Conservation (phyloP, 2,113 vertebrate genomes). For the Poecilia latipinna region DNA sequence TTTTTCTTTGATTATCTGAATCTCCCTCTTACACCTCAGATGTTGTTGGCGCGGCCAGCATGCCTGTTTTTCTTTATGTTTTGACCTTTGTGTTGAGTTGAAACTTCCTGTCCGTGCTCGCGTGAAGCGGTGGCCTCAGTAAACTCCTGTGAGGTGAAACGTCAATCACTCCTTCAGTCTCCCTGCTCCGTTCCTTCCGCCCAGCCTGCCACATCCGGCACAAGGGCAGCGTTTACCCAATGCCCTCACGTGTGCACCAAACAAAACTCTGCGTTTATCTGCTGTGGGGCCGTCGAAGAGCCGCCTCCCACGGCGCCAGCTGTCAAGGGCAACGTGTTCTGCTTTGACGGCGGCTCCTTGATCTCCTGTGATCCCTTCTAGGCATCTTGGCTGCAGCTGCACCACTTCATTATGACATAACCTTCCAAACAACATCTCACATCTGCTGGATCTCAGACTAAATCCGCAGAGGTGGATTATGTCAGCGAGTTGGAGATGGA, state of each 20-base stretch:
- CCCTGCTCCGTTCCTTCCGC: conserved; percentile 18
- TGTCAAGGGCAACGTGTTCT: conserved; percentile 69
- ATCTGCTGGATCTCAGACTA: conserved; percentile 48
- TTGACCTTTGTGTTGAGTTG: conserved; percentile 1
- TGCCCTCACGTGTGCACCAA: conserved; percentile 25
- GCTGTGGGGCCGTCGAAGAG: conserved; percentile 40
- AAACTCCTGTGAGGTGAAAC: conserved; percentile 4
- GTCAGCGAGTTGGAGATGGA: conserved; percentile 16
- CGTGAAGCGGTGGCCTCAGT: neutral
- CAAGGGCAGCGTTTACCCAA: conserved; percentile 30
- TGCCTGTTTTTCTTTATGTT: neutral
- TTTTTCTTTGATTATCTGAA: neutral
- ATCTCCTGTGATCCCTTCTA: conserved; percentile 72
- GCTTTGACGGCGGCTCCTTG: conserved; percentile 68
- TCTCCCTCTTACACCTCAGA: no score
- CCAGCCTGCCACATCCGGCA: conserved; percentile 18
- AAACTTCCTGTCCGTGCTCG: neutral
- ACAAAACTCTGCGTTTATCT: conserved; percentile 53
- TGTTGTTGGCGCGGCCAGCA: no score
- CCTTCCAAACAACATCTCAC: conserved; percentile 51
- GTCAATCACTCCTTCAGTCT: conserved; percentile 22
- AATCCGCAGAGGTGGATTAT: conserved; percentile 47
- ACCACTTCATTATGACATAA: conserved; percentile 70
- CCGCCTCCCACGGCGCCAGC: conserved; percentile 56
- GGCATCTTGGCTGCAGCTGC: conserved; percentile 63